Evolutionary conservation across 1,140 invertebrate genomes (phyloP).

Genomic region (Hypothenemus hampei): DNA sequence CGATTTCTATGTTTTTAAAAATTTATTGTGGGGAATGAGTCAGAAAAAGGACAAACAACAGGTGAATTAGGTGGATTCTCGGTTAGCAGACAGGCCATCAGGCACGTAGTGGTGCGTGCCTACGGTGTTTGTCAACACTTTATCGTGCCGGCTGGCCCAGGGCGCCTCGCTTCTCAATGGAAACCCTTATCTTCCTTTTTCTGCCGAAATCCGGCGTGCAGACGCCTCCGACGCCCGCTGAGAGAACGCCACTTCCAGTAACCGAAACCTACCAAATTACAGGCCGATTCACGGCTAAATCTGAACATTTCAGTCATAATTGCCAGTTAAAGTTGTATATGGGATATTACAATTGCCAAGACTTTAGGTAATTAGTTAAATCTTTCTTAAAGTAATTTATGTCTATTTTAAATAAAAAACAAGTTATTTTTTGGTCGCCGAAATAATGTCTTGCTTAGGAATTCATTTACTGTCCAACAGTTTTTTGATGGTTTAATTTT

Average conservation of each 20-base stretch:
- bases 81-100: slow-evolving; percentile 20
- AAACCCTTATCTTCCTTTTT: slow-evolving; percentile 33
- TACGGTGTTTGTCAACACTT: slow-evolving; percentile 33
- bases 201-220: slow-evolving; percentile 28
- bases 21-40: neutral
- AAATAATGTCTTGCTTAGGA: too few species aligned
- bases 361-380: too few species aligned
- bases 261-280: neutral
- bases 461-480: too few species aligned
- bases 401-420: too few species aligned
- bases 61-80: slow-evolving; percentile 19
- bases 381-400: too few species aligned
- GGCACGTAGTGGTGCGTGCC: slow-evolving; percentile 32
- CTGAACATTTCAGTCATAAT: neutral
- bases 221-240: slow-evolving; percentile 27
- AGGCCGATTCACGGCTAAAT: neutral
- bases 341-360: too few species aligned
- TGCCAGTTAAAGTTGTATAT: neutral
- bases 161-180: slow-evolving; percentile 24
- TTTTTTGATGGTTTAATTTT: too few species aligned
- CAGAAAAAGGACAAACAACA: slow-evolving; percentile 12
- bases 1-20: too few species aligned
- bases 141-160: slow-evolving; percentile 16
- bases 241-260: slow-evolving; percentile 20
- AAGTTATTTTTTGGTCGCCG: too few species aligned